phyloP scores from a whole-genome alignment of 2,888 invertebrate genomes.

The Geophilus truncorum region DNA sequence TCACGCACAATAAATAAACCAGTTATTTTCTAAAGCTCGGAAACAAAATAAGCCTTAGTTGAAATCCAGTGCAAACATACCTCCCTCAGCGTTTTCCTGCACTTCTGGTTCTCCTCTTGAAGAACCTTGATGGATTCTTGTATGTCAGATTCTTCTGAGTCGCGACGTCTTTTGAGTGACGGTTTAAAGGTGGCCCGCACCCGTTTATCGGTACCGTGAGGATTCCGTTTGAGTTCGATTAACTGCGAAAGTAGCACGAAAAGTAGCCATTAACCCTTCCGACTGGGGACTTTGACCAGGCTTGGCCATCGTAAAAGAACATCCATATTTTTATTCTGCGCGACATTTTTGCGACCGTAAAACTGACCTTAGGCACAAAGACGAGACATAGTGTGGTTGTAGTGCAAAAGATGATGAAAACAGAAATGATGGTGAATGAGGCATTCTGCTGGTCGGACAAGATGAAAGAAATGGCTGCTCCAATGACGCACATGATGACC shows the following conservation, averaged over 20 bases:
- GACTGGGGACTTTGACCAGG: background rate
- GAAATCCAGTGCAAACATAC: too few species aligned
- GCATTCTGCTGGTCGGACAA: constrained; percentile 94
- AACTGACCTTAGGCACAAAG: constrained; percentile 84
- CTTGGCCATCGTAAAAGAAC: background rate
- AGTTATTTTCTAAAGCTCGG: too few species aligned
- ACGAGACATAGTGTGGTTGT: constrained; percentile 96
- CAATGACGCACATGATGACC: constrained; percentile 96
- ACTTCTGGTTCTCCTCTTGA: constrained; percentile 75
- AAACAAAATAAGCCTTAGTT: too few species aligned
- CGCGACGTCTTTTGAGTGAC: constrained; percentile 60
- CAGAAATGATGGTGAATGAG: constrained; percentile 89
- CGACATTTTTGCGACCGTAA: background rate
- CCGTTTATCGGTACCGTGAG: constrained; percentile 75
- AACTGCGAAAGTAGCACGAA: constrained; percentile 57
- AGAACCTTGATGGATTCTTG: constrained; percentile 78
- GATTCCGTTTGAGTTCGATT: constrained; percentile 79
- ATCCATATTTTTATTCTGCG: background rate
- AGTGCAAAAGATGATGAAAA: constrained; percentile 98
- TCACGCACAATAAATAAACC: too few species aligned
- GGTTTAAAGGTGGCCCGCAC: constrained; percentile 82
- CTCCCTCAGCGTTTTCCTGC: constrained; percentile 73
- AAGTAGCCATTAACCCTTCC: background rate
- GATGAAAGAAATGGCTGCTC: constrained; percentile 94
- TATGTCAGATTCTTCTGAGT: constrained; percentile 75